These are phyloP conservation scores for Paraplagusia blochii DNA, from an alignment of 2,113 vertebrate genomes.

Conservation along the genomic window DNA sequence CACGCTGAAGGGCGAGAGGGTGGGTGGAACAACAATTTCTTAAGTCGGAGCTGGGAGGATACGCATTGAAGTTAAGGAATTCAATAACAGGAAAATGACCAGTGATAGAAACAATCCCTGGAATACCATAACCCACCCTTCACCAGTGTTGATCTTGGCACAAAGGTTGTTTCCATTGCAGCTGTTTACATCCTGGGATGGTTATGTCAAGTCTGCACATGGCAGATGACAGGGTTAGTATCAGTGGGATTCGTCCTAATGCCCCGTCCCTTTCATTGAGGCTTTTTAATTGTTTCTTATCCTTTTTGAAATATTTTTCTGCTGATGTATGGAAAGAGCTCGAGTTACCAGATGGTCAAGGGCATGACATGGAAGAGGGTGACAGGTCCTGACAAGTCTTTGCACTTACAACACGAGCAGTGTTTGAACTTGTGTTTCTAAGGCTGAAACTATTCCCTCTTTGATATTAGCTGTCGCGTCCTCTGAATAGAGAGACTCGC, in stretches of 20 bases:
- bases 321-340: background rate
- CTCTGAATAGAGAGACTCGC: conserved; percentile 37
- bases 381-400: conserved; percentile 21
- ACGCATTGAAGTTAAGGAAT: conserved; percentile 75
- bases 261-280: conserved; percentile 38
- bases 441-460: conserved; percentile 58
- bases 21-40: conserved; percentile 59
- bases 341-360: conserved; percentile 6
- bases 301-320: background rate
- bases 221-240: background rate
- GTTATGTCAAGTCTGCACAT: conserved; percentile 23
- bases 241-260: background rate
- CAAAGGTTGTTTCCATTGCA: conserved; percentile 46
- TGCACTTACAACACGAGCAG: conserved; percentile 24
- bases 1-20: conserved; percentile 27
- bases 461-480: conserved; percentile 24
- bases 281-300: conserved; percentile 7
- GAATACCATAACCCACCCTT: conserved; percentile 77
- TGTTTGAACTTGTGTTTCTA: conserved; percentile 44
- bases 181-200: conserved; percentile 59
- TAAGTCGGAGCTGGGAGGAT: conserved; percentile 62
- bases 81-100: conserved; percentile 81
- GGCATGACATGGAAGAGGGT: conserved; percentile 5
- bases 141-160: conserved; percentile 74
- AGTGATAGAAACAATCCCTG: conserved; percentile 78